Conservation (phyloP, 2,113 vertebrate genomes). For the Leptobrachium ailaonicum region DNA sequence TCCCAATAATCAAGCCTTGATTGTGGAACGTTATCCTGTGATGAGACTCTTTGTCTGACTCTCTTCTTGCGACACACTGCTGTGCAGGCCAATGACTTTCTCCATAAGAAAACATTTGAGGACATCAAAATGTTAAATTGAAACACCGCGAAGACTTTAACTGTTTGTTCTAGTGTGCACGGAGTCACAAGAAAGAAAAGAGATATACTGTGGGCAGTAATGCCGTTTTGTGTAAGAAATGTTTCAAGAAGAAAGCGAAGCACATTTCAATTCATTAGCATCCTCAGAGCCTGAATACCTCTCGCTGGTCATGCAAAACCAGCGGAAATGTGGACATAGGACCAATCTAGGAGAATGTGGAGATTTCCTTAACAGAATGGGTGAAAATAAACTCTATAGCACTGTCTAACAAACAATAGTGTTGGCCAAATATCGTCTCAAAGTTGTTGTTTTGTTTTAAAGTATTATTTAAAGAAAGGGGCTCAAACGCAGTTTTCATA, state of each 20-base stretch:
- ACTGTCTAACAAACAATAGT: no score
- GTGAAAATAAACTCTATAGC: no score
- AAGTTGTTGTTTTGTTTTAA: no score
- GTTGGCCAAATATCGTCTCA: no score
- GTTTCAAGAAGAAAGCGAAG: slow-evolving; percentile 31
- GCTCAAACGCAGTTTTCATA: background rate
- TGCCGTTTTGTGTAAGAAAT: slow-evolving; percentile 34
- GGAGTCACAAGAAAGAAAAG: slow-evolving; percentile 43
- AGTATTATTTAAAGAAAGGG: no score
- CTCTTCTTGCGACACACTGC: slow-evolving; percentile 40
- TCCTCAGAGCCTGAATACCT: slow-evolving; percentile 21
- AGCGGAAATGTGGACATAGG: slow-evolving; percentile 32
- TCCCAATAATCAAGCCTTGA: slow-evolving; percentile 50
- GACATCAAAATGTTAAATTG: slow-evolving; percentile 45
- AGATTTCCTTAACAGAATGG: no score
- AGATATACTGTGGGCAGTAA: slow-evolving; percentile 36
- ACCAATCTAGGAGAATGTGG: slow-evolving; percentile 18
- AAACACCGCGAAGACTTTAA: slow-evolving; percentile 47
- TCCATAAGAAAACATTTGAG: slow-evolving; percentile 38
- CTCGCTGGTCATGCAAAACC: slow-evolving; percentile 12
- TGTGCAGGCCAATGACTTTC: slow-evolving; percentile 44
- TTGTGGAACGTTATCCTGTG: slow-evolving; percentile 38
- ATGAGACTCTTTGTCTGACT: slow-evolving; percentile 44
- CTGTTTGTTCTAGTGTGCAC: slow-evolving; percentile 45
- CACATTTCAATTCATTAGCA: slow-evolving; percentile 41